Percentiles rank a stretch among this genome's conserved stretches.
phyloP scores from a whole-genome alignment of 1,140 invertebrate species.

The Doryteuthis pealeii region DNA sequence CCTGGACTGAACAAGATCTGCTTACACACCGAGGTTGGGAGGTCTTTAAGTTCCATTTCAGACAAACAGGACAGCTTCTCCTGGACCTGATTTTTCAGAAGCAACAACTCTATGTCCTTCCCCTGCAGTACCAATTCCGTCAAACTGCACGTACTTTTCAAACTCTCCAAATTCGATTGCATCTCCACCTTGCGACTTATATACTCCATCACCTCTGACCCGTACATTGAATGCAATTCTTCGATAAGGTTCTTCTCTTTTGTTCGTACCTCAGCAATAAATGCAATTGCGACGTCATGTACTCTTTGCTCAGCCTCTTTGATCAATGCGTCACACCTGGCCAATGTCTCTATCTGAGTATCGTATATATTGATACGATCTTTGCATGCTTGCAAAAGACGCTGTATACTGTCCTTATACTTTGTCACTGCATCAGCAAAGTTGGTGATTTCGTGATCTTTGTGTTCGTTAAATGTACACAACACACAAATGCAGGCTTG shows the following conservation, averaged over 20 bases:
- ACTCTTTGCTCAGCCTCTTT: constrained; percentile 57
- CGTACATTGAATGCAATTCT: constrained; percentile 58
- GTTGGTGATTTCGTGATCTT: constrained; percentile 60
- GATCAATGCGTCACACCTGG: constrained; percentile 52
- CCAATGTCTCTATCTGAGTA: constrained; percentile 45
- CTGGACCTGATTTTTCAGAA: constrained; percentile 60
- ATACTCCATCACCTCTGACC: constrained; percentile 54
- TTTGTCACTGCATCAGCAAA: constrained; percentile 58
- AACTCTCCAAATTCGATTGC: constrained; percentile 54
- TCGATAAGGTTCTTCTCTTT: constrained; percentile 58
- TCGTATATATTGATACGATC: constrained; percentile 54
- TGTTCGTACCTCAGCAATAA: constrained; percentile 54
- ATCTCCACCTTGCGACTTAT: constrained; percentile 54
- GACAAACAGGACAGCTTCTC: constrained; percentile 57
- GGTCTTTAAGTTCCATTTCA: constrained; percentile 49
- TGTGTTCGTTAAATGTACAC: constrained; percentile 62
- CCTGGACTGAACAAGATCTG: constrained; percentile 54
- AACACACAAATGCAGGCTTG: constrained; percentile 60
- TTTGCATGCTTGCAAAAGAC: constrained; percentile 53
- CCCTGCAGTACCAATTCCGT: constrained; percentile 59
- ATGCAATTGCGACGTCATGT: constrained; percentile 54
- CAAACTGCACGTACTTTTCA: constrained; percentile 59
- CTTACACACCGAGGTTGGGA: constrained; percentile 54
- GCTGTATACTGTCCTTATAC: constrained; percentile 58
- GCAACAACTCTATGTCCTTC: constrained; percentile 61